Percentiles rank a stretch among this genome's conserved stretches.
Conservation (phyloP, 92 coral and sea anemone genomes). For the Epizoanthus rinbou region DNA sequence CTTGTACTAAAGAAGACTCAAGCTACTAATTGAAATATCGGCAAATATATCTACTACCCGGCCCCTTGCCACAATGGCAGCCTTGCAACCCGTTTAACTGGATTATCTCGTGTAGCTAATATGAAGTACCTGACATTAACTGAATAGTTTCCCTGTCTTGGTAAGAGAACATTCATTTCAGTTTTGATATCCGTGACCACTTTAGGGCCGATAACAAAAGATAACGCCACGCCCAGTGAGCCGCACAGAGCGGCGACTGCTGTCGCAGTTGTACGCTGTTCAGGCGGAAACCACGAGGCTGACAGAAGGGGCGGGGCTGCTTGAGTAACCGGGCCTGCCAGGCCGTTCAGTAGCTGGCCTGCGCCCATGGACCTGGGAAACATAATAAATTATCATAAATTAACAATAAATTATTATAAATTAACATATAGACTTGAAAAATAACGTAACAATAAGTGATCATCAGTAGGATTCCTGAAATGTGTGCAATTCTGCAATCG, state of each 20-base stretch:
- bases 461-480: neutral
- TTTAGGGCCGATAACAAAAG: slow-evolving; percentile 92
- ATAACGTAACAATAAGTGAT: neutral
- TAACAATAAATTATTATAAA: too few species aligned
- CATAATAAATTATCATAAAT: too few species aligned
- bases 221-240: slow-evolving; percentile 91
- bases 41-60: too few species aligned
- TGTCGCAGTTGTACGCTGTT: slow-evolving; percentile 96
- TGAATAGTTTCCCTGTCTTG: slow-evolving; percentile 66
- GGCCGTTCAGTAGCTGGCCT: slow-evolving; percentile 94
- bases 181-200: slow-evolving; percentile 73
- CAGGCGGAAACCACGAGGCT: slow-evolving; percentile 94
- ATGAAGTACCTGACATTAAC: slow-evolving; percentile 54
- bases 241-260: slow-evolving; percentile 98
- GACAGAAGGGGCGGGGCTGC: slow-evolving; percentile 97
- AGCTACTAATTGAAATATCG: too few species aligned
- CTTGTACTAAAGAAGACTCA: too few species aligned
- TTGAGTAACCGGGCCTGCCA: slow-evolving; percentile 98
- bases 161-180: slow-evolving; percentile 60
- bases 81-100: neutral
- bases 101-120: neutral
- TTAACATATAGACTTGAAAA: too few species aligned
- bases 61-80: neutral
- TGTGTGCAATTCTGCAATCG: neutral
- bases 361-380: slow-evolving; percentile 88